These are phyloP conservation scores for Lymantria monacha DNA, from an alignment of 2,888 invertebrate species.

Conservation along the genomic window DNA sequence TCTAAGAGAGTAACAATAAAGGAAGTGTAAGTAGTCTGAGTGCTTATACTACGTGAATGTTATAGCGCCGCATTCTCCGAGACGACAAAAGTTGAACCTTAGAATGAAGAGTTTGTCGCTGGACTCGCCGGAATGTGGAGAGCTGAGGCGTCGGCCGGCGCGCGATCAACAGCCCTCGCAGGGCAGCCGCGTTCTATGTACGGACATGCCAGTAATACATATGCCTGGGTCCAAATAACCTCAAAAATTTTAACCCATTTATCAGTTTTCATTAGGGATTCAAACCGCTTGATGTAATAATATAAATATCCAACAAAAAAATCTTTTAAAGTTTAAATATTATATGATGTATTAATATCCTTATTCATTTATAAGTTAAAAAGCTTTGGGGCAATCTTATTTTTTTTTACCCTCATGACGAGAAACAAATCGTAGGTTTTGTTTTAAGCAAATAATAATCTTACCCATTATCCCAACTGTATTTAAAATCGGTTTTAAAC, in stretches of 20 bases:
- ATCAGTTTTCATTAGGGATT: constrained; percentile 11
- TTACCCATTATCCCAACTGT: not conserved
- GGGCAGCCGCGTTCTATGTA: constrained; percentile 85
- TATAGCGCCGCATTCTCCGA: constrained; percentile 97
- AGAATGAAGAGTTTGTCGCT: constrained; percentile 98
- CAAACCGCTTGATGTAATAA: not conserved
- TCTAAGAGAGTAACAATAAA: constrained; percentile 27
- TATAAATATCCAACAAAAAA: too few relatives aligned
- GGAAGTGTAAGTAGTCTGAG: constrained; percentile 39
- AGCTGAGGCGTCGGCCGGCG: constrained; percentile 86
- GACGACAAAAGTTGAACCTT: constrained; percentile 97
- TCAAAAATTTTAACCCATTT: too few relatives aligned
- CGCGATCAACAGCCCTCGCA: constrained; percentile 71
- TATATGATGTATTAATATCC: too few relatives aligned
- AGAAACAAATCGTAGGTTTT: too few relatives aligned
- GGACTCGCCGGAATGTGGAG: constrained; percentile 97
- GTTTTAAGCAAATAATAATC: too few relatives aligned
- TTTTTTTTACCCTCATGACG: too few relatives aligned
- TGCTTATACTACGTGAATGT: constrained; percentile 69
- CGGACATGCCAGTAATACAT: constrained; percentile 62
- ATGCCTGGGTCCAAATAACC: constrained; percentile 66
- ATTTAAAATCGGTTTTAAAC: not conserved
- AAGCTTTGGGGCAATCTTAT: too few relatives aligned
- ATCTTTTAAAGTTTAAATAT: too few relatives aligned
- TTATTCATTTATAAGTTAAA: too few relatives aligned